Conservation (phyloP, 2,113 vertebrate genomes). For the Anser brachyrhynchus region DNA sequence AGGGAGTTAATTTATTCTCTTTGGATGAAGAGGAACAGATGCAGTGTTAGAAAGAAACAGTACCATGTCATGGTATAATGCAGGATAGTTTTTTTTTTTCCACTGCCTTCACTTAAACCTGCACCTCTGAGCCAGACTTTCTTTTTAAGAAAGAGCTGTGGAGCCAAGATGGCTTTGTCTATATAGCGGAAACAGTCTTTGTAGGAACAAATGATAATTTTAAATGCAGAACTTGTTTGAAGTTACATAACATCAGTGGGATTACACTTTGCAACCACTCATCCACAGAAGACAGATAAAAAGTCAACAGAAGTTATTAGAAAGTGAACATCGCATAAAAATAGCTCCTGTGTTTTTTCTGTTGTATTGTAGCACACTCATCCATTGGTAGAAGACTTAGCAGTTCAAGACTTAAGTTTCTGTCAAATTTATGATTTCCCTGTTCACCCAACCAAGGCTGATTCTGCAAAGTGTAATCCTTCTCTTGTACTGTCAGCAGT, state of each 20-base stretch:
- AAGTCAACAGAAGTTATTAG: neutral
- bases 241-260: neutral
- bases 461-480: neutral
- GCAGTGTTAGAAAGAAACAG: neutral
- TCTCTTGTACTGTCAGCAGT: neutral
- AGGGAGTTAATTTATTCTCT: neutral
- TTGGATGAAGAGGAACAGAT: neutral
- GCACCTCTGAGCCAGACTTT: neutral
- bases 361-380: neutral
- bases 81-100: neutral
- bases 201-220: neutral
- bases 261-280: neutral
- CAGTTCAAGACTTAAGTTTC: neutral
- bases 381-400: neutral
- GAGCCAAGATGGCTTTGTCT: neutral
- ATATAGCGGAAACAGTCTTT: neutral
- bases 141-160: neutral
- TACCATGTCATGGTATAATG: neutral
- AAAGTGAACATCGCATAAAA: neutral
- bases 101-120: neutral
- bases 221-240: neutral
- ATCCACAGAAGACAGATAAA: neutral
- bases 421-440: neutral
- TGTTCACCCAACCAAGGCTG: neutral
- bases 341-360: neutral